These are phyloP conservation scores for Octomys mimax DNA, from an alignment of 2,797 vertebrate species.

Conservation along the genomic window DNA sequence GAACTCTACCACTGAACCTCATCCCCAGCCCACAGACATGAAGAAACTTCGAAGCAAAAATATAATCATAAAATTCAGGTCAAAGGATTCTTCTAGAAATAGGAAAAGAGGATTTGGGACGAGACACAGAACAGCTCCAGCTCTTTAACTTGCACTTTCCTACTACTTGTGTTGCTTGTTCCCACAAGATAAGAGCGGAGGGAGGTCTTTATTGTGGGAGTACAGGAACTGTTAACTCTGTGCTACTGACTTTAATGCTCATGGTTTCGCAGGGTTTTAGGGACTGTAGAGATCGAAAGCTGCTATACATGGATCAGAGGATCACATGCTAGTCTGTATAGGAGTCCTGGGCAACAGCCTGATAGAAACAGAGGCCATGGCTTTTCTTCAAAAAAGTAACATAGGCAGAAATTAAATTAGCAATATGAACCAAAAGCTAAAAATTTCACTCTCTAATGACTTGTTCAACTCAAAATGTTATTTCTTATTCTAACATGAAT, in stretches of 20 bases:
- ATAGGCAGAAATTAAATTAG: constrained; percentile 41
- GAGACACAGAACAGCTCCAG: background rate
- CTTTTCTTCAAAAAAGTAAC: constrained; percentile 51
- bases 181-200: background rate
- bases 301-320: background rate
- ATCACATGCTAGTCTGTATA: background rate
- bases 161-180: background rate
- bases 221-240: background rate
- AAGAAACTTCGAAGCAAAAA: constrained; percentile 12
- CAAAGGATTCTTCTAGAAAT: background rate
- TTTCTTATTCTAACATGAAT: constrained; percentile 40
- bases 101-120: background rate
- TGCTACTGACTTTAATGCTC: constrained; percentile 27
- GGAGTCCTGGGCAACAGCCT: background rate
- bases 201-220: constrained; percentile 21
- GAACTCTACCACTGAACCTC: too few relatives aligned
- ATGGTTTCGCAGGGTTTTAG: background rate
- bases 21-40: background rate
- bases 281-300: background rate
- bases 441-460: constrained; percentile 27
- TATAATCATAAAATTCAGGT: background rate
- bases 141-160: background rate
- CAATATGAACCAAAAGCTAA: constrained; percentile 31
- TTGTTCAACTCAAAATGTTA: background rate
- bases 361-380: background rate